Base-by-base conservation (phyloP, 2,797 vertebrate genomes). In the Parauchenoglanis ngamensis region DNA sequence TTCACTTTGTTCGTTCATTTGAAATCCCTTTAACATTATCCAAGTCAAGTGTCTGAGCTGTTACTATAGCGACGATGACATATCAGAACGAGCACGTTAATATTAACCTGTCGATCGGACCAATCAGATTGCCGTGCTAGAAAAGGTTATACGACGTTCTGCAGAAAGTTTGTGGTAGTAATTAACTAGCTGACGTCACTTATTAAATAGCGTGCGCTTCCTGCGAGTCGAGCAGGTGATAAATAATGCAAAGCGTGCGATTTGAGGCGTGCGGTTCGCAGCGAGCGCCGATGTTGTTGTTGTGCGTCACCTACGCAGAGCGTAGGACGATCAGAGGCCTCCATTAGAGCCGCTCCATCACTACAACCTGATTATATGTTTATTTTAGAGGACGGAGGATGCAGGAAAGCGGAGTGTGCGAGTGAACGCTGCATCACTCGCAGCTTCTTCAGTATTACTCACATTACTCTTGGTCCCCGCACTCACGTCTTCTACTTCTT, bases 321-420 rank as follows among this genome's bases (percentile, higher is more conserved):
- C 8, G 76, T 6, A 57, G 76, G 17, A 56, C 4, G 17, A 35
- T 35, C 76, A 13, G 46, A 76, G 23, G 73, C 46, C 23, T 76
- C 73, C 23, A 35, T 78, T 57, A 78, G 28, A 78, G 28, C 52
- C 76, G 28, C 76, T 23, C 76, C 76, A 56, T 57, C 54, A 57
- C 23, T 57, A 76, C 73, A 17, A 28, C 25, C n/a, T 28, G 73
- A 54, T 76, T 76, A 21, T 19, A 1, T 2, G 4, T 78, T 57
- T 78, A 78, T 78, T 78, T 78, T 57, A 78, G 31, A 2, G n/a
- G 73, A 76, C 13, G 25, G 73, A 57, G 76, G 54, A 2, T 78
- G 54, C 1, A 54, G 75, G 28, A 54, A 54, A 31, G 75, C 4
- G 1, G 46, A 76, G 17, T 23, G 40, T 72, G 70, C 17, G 19